A percentile compares a stretch with the other conserved stretches of the same genome.
These are phyloP conservation scores for Tanypteryx hageni DNA, from an alignment of 2,888 invertebrate genomes.

Conservation along the genomic window DNA sequence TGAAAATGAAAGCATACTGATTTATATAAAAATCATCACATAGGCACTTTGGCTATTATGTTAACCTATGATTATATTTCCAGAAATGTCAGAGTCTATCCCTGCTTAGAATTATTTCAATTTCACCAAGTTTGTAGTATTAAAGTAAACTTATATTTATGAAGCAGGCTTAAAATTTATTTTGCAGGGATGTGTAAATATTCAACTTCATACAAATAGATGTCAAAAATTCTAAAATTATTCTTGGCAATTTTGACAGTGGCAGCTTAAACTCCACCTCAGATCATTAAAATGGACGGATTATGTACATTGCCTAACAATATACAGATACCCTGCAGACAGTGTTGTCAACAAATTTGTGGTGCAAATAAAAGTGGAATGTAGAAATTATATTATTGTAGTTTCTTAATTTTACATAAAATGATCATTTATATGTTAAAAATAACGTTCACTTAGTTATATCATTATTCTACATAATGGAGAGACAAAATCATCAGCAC, in stretches of 20 bases:
- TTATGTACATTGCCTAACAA: conserved; percentile 63
- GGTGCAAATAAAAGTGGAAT: conserved; percentile 62
- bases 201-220: conserved; percentile 16
- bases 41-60: conserved; percentile 47
- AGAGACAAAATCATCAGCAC: conserved; percentile 49
- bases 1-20: neutral
- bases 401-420: conserved; percentile 52
- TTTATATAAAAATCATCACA: conserved; percentile 3
- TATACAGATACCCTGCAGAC: conserved; percentile 61
- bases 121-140: neutral
- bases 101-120: conserved; percentile 15
- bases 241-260: conserved; percentile 20
- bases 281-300: conserved; percentile 62
- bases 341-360: conserved; percentile 54
- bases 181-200: conserved; percentile 40
- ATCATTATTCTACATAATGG: conserved; percentile 38
- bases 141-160: conserved; percentile 29
- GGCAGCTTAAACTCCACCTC: conserved; percentile 51
- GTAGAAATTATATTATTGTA: conserved; percentile 59
- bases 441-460: conserved; percentile 22
- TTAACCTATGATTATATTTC: conserved; percentile 27
- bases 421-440: conserved; percentile 46
- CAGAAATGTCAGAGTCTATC: conserved; percentile 31
- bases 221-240: conserved; percentile 50
- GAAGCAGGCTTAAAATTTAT: conserved; percentile 41